Conservation (phyloP, 2,888 invertebrate genomes). For the Trilocha varians region DNA sequence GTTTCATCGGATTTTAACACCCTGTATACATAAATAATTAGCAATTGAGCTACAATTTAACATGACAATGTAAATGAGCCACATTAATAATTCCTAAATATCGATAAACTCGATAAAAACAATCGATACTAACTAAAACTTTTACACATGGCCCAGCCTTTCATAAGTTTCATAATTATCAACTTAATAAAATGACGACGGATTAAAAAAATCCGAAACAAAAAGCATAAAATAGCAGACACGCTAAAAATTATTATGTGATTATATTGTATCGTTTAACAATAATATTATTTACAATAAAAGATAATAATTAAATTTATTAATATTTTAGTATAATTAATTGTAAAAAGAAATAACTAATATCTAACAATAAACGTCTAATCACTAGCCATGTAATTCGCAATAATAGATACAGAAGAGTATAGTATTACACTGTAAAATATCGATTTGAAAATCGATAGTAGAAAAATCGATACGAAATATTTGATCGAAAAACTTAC, state of each 20-base stretch:
- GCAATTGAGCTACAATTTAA: not conserved
- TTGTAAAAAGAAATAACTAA: conserved; percentile 44
- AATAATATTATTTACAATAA: conserved; percentile 13
- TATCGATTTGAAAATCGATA: too few species aligned
- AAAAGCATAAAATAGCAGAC: conserved; percentile 14
- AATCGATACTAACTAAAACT: conserved; percentile 6
- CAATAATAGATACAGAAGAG: conserved; percentile 35
- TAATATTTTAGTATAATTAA: conserved; percentile 20
- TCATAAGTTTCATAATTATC: conserved; percentile 4
- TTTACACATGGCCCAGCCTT: conserved; percentile 61
- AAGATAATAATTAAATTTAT: conserved; percentile 11
- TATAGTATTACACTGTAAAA: not conserved
- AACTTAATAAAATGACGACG: conserved; percentile 13
- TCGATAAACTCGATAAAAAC: not conserved
- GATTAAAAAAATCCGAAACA: conserved; percentile 8
- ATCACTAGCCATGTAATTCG: conserved; percentile 72
- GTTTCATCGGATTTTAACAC: too few species aligned
- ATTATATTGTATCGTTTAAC: conserved; percentile 19
- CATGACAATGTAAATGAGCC: not conserved
- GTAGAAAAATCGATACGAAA: too few species aligned
- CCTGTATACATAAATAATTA: too few species aligned
- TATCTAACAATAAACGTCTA: conserved; percentile 59
- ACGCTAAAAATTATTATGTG: conserved; percentile 17
- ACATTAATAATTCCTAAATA: not conserved
- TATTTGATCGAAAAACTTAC: too few species aligned